A percentile compares a stretch with the other conserved stretches of the same genome.
phyloP scores from a whole-genome alignment of 2,113 vertebrate genomes.

The Otus sunia region DNA sequence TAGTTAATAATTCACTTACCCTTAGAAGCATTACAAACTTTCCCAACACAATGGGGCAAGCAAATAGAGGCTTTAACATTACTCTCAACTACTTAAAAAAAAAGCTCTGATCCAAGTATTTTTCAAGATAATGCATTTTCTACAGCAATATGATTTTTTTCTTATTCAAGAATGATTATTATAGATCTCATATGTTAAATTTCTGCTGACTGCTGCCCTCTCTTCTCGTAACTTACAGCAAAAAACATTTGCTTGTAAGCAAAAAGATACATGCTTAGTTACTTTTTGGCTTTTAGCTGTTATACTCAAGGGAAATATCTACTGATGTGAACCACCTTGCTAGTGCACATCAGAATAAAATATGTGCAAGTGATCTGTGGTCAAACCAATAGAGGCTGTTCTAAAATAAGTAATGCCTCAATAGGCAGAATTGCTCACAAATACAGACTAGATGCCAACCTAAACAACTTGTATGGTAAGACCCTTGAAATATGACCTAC shows the following conservation, averaged over 20 bases:
- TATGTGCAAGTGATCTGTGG: neutral
- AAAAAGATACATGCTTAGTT: neutral
- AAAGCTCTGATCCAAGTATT: neutral
- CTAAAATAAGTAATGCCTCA: neutral
- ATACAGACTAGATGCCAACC: neutral
- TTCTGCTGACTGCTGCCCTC: neutral
- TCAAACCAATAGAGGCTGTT: neutral
- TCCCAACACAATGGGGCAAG: neutral
- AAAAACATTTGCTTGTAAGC: neutral
- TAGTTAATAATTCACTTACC: slow-evolving; percentile 30
- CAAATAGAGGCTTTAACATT: neutral
- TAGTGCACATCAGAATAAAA: neutral
- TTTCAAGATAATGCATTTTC: neutral
- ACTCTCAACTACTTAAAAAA: neutral
- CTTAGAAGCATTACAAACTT: neutral
- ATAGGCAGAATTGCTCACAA: neutral
- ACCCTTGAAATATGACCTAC: neutral
- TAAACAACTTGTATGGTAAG: neutral
- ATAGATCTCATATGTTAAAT: neutral
- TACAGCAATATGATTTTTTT: neutral
- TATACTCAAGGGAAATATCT: neutral
- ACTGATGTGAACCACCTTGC: neutral
- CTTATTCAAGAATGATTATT: neutral
- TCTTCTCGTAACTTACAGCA: neutral
- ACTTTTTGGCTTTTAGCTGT: neutral